Evolutionary conservation across 2,888 invertebrate species (phyloP).

Genomic region (Volucella bombylans): DNA sequence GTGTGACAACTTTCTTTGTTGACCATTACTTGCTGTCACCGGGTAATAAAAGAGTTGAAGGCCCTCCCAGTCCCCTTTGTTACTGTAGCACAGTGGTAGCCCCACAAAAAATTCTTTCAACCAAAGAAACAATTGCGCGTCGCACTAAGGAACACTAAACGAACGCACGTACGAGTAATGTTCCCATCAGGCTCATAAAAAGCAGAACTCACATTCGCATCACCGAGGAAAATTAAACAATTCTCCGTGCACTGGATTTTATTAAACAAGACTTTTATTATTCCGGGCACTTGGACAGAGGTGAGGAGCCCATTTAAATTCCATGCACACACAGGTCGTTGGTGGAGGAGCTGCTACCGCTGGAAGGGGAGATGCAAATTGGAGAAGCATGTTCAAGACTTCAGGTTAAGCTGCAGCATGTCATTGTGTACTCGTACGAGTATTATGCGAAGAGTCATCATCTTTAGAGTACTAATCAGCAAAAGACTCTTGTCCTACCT

Average conservation of each 20-base stretch:
- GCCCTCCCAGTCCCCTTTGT: conserved; percentile 15
- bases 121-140: conserved; percentile 8
- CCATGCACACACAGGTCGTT: conserved; percentile 38
- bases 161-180: background rate
- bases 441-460: conserved; percentile 48
- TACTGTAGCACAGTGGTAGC: background rate
- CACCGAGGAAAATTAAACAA: conserved; percentile 27
- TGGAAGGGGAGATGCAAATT: conserved; percentile 43
- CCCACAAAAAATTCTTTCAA: conserved; percentile 4
- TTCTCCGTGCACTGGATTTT: conserved; percentile 40
- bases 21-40: conserved; percentile 6
- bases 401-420: conserved; percentile 40
- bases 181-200: background rate
- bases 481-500: conserved; percentile 17
- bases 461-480: conserved; percentile 54
- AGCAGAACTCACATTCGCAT: conserved; percentile 1
- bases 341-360: background rate
- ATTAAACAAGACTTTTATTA: conserved; percentile 48
- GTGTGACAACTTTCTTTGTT: conserved; percentile 34
- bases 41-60: conserved; percentile 21
- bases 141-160: conserved; percentile 8
- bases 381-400: conserved; percentile 42
- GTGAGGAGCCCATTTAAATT: conserved; percentile 47
- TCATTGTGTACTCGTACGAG: conserved; percentile 19
- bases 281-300: conserved; percentile 51